Base-by-base conservation (phyloP, 2,113 vertebrate genomes). In the Gallinago jamesoni region DNA sequence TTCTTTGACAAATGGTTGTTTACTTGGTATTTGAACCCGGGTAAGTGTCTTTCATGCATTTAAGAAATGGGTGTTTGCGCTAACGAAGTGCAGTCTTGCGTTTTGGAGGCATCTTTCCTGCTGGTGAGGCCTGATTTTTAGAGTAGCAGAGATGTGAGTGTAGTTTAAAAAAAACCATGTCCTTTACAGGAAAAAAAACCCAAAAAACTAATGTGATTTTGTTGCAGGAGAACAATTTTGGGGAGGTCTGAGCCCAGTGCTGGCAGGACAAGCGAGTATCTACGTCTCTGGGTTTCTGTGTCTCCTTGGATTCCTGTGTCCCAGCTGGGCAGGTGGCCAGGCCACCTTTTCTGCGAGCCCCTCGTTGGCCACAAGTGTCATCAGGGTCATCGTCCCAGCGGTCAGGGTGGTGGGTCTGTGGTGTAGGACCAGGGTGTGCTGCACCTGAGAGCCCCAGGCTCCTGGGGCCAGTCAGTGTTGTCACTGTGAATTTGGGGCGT, bases 391-490 rank as follows among this genome's bases (percentile, higher is more conserved):
- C 2, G 18, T 62, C 24, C 31, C 33, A 20, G 31, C 31, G 24
- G 31, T 47, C 28, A 5, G 0, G 0, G 67, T n/a, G 67, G 23
- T 41, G 35, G 23, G 33, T 33, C 67, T 81, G 80, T 1, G 10
- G 9, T 41, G 67, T 3, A 7, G 80, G 62, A 69, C 35, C 48
- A 41, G 31, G 28, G 3, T 53, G 56, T 57, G 62, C 53, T 22
- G 55, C 35, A 16, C 35, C 74, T 59, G 45, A 33, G 53, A 62
- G 53, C 53, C 53, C n/a, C 4, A 4, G 17, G 19, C 45, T 82
- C 18, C 33, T 0, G 2, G 12, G 2, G 2, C 0, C 5, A 16
- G 16, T 84, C 28, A 2, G 1, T 6, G 2, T 41, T 7, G 1
- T 52, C 35, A 2, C 35, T 33, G 43, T 33, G 73, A n/a, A 37